Conservation (phyloP, 2,888 invertebrate genomes). For the Noctua janthina region DNA sequence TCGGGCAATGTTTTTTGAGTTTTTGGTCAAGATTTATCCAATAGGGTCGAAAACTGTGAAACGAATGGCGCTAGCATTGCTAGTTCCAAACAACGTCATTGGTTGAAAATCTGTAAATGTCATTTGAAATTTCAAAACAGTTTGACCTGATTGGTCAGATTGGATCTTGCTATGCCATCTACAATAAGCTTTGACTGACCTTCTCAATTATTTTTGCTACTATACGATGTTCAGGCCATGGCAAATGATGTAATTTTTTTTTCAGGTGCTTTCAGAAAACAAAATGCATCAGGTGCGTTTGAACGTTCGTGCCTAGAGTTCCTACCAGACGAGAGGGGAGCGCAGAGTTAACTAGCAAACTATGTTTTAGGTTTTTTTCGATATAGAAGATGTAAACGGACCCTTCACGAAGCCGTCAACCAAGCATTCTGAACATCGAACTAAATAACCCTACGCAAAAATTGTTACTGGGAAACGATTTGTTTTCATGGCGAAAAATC, state of each 20-base stretch:
- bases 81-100: background rate
- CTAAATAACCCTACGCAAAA: too few relatives aligned
- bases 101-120: background rate
- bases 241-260: background rate
- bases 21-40: background rate
- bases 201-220: background rate
- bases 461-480: too few relatives aligned
- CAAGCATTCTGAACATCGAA: too few relatives aligned
- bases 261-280: slow-evolving; percentile 22
- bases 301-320: slow-evolving; percentile 12
- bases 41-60: background rate
- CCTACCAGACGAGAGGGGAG: background rate
- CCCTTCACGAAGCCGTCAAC: too few relatives aligned
- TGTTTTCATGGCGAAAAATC: too few relatives aligned
- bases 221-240: too few relatives aligned
- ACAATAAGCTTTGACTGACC: background rate
- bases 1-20: too few relatives aligned
- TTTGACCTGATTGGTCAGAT: background rate
- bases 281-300: background rate
- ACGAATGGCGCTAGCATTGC: background rate
- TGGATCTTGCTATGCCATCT: background rate
- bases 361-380: background rate
- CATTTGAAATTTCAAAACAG: background rate
- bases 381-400: background rate
- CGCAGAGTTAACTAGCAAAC: background rate